Conservation (phyloP, 2,113 vertebrate species). For the Bolborhynchus lineola region DNA sequence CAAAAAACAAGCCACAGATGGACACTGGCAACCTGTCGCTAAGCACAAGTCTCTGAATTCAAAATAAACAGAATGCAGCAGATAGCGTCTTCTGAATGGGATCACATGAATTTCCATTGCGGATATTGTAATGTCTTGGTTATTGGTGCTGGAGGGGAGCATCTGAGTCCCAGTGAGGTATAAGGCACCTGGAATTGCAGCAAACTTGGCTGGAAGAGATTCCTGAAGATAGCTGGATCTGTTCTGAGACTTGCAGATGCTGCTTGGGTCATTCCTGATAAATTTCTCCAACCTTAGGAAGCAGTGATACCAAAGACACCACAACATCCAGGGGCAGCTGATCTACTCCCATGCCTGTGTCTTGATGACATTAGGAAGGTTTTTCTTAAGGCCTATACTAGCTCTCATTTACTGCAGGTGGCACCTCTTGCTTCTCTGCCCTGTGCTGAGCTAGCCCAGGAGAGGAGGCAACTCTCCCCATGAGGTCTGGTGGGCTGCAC, state of each 20-base stretch:
- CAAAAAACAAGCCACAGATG: slow-evolving; percentile 66
- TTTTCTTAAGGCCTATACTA: neutral
- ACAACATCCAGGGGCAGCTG: neutral
- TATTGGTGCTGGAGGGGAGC: fast-evolving
- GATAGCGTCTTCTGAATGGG: neutral
- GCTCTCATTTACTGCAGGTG: neutral
- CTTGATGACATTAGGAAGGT: neutral
- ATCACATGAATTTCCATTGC: fast-evolving
- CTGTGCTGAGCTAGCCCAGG: neutral
- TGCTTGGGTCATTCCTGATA: neutral
- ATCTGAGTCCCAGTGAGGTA: fast-evolving
- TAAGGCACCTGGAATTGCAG: neutral
- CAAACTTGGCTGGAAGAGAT: neutral
- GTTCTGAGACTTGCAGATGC: neutral
- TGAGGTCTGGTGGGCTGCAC: neutral
- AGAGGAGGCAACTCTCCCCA: neutral
- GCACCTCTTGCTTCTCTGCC: neutral
- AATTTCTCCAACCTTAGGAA: neutral
- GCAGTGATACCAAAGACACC: neutral
- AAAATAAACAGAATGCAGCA: slow-evolving; percentile 38
- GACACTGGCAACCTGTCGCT: slow-evolving; percentile 55
- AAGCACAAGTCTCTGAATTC: slow-evolving; percentile 33
- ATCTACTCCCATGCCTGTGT: neutral
- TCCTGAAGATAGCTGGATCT: neutral
- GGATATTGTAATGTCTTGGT: neutral